Evolutionary conservation across 1,140 invertebrate genomes (phyloP).

Genomic region (Macrosteles quadrilineatus): DNA sequence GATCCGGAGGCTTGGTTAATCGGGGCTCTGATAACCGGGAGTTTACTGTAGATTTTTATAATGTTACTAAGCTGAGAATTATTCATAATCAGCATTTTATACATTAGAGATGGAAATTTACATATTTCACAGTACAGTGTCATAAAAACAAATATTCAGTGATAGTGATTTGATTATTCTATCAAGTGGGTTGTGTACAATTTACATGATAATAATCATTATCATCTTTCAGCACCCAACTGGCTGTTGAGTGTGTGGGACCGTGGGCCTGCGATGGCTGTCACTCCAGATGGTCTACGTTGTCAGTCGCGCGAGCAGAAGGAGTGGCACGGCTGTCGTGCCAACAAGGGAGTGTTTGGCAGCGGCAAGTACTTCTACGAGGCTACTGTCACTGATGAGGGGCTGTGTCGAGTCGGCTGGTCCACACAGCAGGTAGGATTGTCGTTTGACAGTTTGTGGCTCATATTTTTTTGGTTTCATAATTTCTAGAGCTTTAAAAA

Average conservation of each 20-base stretch:
- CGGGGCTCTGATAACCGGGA: too few relatives aligned
- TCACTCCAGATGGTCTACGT: conserved; percentile 87
- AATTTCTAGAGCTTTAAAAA: too few relatives aligned
- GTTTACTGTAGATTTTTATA: too few relatives aligned
- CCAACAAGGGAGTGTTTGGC: conserved; percentile 82
- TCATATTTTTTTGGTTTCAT: too few relatives aligned
- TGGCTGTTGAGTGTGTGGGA: conserved; percentile 91
- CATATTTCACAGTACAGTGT: too few relatives aligned
- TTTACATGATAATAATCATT: too few relatives aligned
- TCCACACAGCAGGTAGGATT: conserved; percentile 71
- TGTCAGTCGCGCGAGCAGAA: conserved; percentile 91
- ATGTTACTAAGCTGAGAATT: too few relatives aligned
- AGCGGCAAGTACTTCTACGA: conserved; percentile 94
- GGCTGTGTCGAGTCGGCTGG: conserved; percentile 96
- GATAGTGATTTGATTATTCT: neutral
- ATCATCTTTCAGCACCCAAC: conserved; percentile 51
- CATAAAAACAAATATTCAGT: conserved; percentile 12
- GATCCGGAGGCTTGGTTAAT: too few relatives aligned
- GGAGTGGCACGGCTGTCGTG: conserved; percentile 93
- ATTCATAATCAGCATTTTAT: too few relatives aligned
- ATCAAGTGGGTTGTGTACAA: neutral
- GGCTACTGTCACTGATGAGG: conserved; percentile 92
- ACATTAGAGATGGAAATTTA: too few relatives aligned
- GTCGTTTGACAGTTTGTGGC: too few relatives aligned
- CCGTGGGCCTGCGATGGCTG: conserved; percentile 81